Evolutionary conservation across 2,888 invertebrate genomes (phyloP), one percentile per base, ranked within the genome.

Genomic region (Ischnura elegans): DNA sequence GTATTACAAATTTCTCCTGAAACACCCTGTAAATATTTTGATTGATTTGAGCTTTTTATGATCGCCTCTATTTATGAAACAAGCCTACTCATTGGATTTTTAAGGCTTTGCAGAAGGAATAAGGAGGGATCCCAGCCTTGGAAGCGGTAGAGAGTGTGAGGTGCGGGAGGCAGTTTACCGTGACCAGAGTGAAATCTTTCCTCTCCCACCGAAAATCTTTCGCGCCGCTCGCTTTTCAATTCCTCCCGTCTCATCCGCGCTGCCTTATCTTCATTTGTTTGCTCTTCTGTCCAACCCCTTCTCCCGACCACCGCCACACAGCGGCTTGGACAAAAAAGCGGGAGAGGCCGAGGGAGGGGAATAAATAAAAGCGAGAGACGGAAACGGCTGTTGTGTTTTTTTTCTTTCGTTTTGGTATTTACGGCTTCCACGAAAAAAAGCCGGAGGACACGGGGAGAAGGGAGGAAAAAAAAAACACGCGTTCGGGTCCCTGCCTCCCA

Each of bases 241-340:
- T 90, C 90, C 90, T 87, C 55, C 90, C 90, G 43, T 55, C 90
- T 90, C 90, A 76, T 76, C 90, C 61, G n/a, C 61, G 90, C 61
- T 61, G 90, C 36, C 90, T 90, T 90, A 90, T 90, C 90, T 90
- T 90, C 90, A 90, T 90, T 90, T 90, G 90, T 90, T 90, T 90
- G 90, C 90, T 90, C 90, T 90, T n/a, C 90, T 55, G 25, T 25
- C 61, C 16, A 10, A 16, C 16, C 47, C n/a, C n/a, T n/a, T 47
- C 61, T 61, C 61, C 61, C 10, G 13, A 6, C 8, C 76, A 13
- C 76, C 76, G 36, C 76, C 61, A 29, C 36, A n/a, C n/a, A 36
- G 76, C 36, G 76, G 76, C 36, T 25, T 36, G 36, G 76, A 36
- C 76, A 36, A 76, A 76, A 76, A 13, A 2, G 29, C 13, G n/a